Percentiles rank a stretch among this genome's conserved stretches.
Conservation (phyloP, 2,797 vertebrate genomes). For the Valencia hispanica region DNA sequence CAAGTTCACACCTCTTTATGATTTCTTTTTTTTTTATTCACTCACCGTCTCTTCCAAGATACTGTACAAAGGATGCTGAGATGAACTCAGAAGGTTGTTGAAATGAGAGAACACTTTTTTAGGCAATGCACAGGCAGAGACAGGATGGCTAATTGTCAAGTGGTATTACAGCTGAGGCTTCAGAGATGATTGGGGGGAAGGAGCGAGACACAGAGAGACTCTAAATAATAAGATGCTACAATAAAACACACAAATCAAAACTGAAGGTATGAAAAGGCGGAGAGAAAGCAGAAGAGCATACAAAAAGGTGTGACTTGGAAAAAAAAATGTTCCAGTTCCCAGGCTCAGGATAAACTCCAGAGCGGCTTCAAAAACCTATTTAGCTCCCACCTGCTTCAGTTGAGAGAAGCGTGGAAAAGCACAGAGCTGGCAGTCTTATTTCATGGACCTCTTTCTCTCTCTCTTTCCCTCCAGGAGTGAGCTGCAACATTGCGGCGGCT, state of each 20-base stretch:
- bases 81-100: slow-evolving; percentile 50
- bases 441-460: slow-evolving; percentile 46
- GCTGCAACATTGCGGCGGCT: slow-evolving; percentile 59
- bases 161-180: slow-evolving; percentile 42
- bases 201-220: slow-evolving; percentile 11
- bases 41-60: slow-evolving; percentile 24
- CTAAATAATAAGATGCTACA: slow-evolving; percentile 40
- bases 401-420: slow-evolving; percentile 57
- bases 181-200: slow-evolving; percentile 21
- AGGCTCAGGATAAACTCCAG: slow-evolving; percentile 66
- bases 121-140: slow-evolving; percentile 19
- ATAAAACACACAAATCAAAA: slow-evolving; percentile 43
- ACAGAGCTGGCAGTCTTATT: slow-evolving; percentile 59
- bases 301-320: slow-evolving; percentile 43
- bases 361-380: slow-evolving; percentile 70
- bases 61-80: slow-evolving; percentile 15
- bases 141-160: slow-evolving; percentile 61
- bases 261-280: slow-evolving; percentile 28
- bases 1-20: slow-evolving; percentile 48
- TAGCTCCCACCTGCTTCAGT: slow-evolving; percentile 68
- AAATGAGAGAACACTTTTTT: slow-evolving; percentile 39
- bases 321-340: slow-evolving; percentile 60
- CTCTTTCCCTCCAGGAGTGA: slow-evolving; percentile 50
- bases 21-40: slow-evolving; percentile 17
- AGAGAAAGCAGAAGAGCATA: slow-evolving; percentile 31